phyloP scores from a whole-genome alignment of 2,888 invertebrate genomes.

The Drosophila austrosaltans region DNA sequence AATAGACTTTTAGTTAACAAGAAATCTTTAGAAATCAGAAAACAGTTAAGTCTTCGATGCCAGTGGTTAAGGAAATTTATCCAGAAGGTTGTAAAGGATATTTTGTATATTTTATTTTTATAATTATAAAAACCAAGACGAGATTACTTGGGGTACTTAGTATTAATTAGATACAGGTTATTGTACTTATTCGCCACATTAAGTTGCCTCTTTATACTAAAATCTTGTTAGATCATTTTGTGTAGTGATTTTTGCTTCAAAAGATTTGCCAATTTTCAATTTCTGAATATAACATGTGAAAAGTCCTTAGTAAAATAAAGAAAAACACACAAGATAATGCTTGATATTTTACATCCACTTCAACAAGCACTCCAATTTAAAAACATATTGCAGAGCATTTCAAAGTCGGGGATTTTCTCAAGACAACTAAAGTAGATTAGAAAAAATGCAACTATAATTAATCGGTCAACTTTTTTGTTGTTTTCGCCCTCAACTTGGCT shows the following conservation, averaged over 20 bases:
- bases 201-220: too few relatives aligned
- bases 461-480: constrained; percentile 10
- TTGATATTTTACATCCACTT: too few relatives aligned
- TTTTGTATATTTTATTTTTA: not conserved
- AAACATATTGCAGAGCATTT: not conserved
- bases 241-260: too few relatives aligned
- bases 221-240: too few relatives aligned
- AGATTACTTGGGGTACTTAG: too few relatives aligned
- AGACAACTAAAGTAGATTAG: not conserved
- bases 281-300: too few relatives aligned
- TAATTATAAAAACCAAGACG: too few relatives aligned
- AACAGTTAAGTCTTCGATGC: not conserved
- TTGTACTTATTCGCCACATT: too few relatives aligned
- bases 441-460: constrained; percentile 7
- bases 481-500: constrained; percentile 1
- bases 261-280: too few relatives aligned
- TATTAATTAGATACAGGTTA: too few relatives aligned
- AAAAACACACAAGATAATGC: too few relatives aligned
- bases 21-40: not conserved
- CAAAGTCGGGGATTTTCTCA: not conserved
- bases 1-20: not conserved
- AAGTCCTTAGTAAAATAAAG: too few relatives aligned
- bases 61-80: not conserved
- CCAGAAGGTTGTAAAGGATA: not conserved
- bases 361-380: not conserved